phyloP scores from a whole-genome alignment of 2,888 invertebrate genomes.

The Amorpha juglandis region DNA sequence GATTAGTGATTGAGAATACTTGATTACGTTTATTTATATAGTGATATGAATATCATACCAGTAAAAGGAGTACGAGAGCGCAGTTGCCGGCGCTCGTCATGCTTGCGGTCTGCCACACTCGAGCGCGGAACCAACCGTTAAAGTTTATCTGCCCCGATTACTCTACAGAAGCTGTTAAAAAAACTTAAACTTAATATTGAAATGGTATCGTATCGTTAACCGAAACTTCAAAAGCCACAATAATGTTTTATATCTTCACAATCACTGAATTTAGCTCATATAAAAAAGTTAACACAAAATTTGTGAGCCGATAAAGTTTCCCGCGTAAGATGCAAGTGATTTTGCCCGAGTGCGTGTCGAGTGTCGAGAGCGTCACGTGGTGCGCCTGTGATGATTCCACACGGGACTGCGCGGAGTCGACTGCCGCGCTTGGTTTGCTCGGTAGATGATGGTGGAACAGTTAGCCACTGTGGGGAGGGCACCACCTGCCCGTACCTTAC shows the following conservation, averaged over 20 bases:
- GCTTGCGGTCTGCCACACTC: conserved; percentile 82
- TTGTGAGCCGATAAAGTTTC: conserved; percentile 41
- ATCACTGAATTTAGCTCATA: conserved; percentile 32
- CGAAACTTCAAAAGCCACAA: conserved; percentile 43
- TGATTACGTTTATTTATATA: not conserved
- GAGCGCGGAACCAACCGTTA: conserved; percentile 83
- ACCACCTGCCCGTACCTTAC: conserved; percentile 77
- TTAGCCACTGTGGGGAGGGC: conserved; percentile 76
- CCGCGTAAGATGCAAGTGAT: conserved; percentile 44
- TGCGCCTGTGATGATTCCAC: conserved; percentile 65
- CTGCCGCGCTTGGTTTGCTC: conserved; percentile 58
- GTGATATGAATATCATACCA: conserved; percentile 62
- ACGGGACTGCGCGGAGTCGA: conserved; percentile 70
- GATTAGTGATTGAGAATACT: not conserved
- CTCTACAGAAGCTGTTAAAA: conserved; percentile 69
- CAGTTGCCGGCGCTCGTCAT: conserved; percentile 79
- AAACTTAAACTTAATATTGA: conserved; percentile 42
- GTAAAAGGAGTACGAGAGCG: conserved; percentile 72
- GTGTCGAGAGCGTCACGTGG: conserved; percentile 60
- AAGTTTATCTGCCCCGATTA: conserved; percentile 83
- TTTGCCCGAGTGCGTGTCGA: conserved; percentile 40
- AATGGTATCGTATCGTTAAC: conserved; percentile 15
- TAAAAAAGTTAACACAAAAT: conserved; percentile 35
- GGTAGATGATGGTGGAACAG: conserved; percentile 74
- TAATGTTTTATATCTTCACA: conserved; percentile 46